Evolutionary conservation across 2,888 invertebrate species (phyloP), one percentile per base, ranked within the genome.

Genomic region (Melanophora roralis): DNA sequence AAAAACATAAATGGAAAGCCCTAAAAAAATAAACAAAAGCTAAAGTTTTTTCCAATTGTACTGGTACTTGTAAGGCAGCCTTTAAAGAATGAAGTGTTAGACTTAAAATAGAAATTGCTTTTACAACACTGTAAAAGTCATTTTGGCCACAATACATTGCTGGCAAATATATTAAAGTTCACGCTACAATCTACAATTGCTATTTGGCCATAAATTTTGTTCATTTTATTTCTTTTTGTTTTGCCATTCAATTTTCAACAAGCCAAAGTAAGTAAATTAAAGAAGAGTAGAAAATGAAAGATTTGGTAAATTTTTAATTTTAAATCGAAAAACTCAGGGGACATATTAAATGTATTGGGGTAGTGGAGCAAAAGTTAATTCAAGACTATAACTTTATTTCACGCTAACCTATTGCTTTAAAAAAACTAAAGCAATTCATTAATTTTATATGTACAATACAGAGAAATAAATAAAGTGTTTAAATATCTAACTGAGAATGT

Each of bases 81-180:
- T 27, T 27, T 27, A 27, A 27, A 27, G 27, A 6, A 27, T 27
- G 27, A 7, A 45, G 57, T 53, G 53, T 53, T 19, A 19, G 5
- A 36, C 21, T 32, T 34, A 19, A 7, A 9, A 16, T 38, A 19
- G 55, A 59, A 68, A 64, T 51, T 64, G 68, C 69, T 65, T 45
- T 62, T 40, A 73, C 68, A 78, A 76, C 62, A 78, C 57, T 68
- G 78, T 64, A 74, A 67, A 72, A 67, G 78, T 76, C 76, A 76
- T 34, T 38, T 69, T 34, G 64, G 76, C 76, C 76, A 69, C 69
- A 76, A 69, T 69, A 69, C 76, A 76, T 76, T 55, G 55, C 69
- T 55, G 76, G 67, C 32, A 76, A 76, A 69, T 64, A 62, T 69
- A 74, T 67, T 60, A 67, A 49, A 45, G 36, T 53, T 69, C 43